A percentile compares a stretch with the other conserved stretches of the same genome.
Conservation (phyloP, 2,797 vertebrate species). For the Brachyrhaphis roseni region DNA sequence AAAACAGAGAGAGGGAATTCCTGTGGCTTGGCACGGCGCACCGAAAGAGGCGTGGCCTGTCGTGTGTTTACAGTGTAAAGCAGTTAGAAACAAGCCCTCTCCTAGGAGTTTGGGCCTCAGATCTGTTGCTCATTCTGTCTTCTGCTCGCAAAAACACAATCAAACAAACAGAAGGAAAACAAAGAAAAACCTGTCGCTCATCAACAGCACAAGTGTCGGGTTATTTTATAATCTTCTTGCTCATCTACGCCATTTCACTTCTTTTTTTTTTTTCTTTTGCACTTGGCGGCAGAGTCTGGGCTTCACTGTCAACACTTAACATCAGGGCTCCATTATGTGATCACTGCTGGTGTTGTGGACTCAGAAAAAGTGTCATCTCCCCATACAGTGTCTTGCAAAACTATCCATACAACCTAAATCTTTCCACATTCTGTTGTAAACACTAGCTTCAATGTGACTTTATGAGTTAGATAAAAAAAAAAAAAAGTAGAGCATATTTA, state of each 20-base stretch:
- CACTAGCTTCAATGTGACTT: background rate
- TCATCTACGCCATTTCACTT: constrained; percentile 41
- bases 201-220: constrained; percentile 1
- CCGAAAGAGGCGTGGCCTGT: constrained; percentile 76
- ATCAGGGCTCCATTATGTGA: constrained; percentile 56
- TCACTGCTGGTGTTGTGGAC: constrained; percentile 37
- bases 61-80: constrained; percentile 77
- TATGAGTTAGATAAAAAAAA: background rate
- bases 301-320: constrained; percentile 57
- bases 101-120: constrained; percentile 50
- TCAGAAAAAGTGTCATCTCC: constrained; percentile 53
- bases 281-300: constrained; percentile 46
- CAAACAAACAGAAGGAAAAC: constrained; percentile 7
- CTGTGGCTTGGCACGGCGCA: constrained; percentile 81
- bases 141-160: constrained; percentile 39
- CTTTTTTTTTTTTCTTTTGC: background rate
- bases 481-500: background rate
- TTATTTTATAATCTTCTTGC: constrained; percentile 25
- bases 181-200: background rate
- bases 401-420: background rate
- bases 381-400: constrained; percentile 21
- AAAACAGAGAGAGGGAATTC: constrained; percentile 79
- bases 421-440: background rate
- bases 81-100: constrained; percentile 76
- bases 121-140: constrained; percentile 60